phyloP scores from a whole-genome alignment of 2,113 vertebrate genomes.

The Eublepharis macularius region DNA sequence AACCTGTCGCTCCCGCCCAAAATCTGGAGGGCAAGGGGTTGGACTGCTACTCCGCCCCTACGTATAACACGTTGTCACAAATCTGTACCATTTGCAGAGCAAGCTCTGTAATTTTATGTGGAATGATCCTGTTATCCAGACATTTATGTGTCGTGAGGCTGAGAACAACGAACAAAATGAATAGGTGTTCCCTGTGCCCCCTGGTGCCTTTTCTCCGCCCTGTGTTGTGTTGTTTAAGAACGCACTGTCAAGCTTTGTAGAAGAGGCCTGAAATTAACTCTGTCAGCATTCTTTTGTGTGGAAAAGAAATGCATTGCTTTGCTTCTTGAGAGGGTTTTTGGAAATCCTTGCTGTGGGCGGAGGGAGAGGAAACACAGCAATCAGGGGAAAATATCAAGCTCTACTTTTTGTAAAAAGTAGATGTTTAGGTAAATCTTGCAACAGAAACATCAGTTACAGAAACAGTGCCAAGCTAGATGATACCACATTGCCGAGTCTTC shows the following conservation, averaged over 20 bases:
- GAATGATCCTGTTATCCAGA: background rate
- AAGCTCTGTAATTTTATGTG: background rate
- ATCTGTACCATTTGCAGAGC: background rate
- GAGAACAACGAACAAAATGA: background rate
- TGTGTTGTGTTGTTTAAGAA: background rate
- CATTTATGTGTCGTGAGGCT: background rate
- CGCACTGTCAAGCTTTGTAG: background rate
- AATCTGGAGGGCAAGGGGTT: background rate
- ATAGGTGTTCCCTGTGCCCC: background rate
- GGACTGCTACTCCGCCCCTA: background rate
- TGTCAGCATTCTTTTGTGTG: background rate
- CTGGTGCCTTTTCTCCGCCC: rapidly evolving
- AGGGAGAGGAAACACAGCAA: background rate
- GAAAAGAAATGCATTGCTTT: background rate
- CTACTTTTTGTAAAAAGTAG: background rate
- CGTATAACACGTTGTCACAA: background rate
- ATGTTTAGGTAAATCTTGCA: background rate
- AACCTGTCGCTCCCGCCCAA: no score
- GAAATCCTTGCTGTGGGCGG: background rate
- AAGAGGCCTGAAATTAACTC: background rate
- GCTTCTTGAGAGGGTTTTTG: background rate
- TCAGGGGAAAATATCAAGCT: background rate
- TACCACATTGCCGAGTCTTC: no score
- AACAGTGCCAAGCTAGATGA: no score
- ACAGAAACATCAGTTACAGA: background rate